Evolutionary conservation across 2,888 invertebrate genomes (phyloP).

Genomic region (Alloplasta piceator): DNA sequence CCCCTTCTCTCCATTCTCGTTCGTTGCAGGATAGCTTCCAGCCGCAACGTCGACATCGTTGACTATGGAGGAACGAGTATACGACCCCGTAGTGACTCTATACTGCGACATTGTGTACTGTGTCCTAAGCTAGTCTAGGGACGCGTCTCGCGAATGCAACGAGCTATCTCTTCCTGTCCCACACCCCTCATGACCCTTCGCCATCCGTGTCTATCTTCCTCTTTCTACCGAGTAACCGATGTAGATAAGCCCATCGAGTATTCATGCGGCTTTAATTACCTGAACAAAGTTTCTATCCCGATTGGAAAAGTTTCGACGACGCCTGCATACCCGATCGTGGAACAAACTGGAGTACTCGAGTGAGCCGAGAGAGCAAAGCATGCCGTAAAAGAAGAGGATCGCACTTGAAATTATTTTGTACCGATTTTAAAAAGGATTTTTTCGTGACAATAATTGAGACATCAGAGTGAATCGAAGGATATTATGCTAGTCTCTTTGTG

Average conservation of each 20-base stretch:
- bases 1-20: conserved; percentile 14
- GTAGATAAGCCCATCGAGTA: conserved; percentile 78
- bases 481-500: too few relatives aligned
- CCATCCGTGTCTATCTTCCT: conserved; percentile 19
- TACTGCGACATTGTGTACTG: conserved; percentile 15
- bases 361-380: conserved; percentile 33
- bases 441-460: too few relatives aligned
- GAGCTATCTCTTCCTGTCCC: conserved; percentile 20
- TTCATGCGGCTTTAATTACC: conserved; percentile 82
- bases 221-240: conserved; percentile 61
- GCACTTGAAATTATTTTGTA: too few relatives aligned
- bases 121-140: conserved; percentile 37
- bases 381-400: conserved; percentile 4
- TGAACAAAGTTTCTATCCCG: conserved; percentile 81
- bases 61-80: conserved; percentile 24
- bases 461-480: too few relatives aligned
- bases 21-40: conserved; percentile 23
- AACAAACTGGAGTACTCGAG: conserved; percentile 65
- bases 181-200: conserved; percentile 1
- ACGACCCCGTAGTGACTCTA: conserved; percentile 14
- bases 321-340: conserved; percentile 80
- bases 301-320: conserved; percentile 82
- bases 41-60: conserved; percentile 33
- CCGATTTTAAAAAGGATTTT: too few relatives aligned
- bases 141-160: conserved; percentile 41